phyloP scores from a whole-genome alignment of 92 coral and sea anemone genomes.

The Diadumene lineata region DNA sequence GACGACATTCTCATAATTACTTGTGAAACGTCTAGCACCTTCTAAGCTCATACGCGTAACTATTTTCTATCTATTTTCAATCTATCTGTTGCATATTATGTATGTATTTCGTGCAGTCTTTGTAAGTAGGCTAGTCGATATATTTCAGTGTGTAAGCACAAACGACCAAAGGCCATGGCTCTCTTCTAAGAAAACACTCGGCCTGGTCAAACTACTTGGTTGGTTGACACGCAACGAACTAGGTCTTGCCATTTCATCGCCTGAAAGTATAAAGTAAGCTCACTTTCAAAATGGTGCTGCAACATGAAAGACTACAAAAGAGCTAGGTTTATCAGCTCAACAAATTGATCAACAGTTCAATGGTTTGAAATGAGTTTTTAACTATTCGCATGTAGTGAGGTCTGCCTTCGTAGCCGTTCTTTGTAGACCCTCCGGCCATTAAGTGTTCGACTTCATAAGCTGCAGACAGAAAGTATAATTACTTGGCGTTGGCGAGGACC shows the following conservation, averaged over 20 bases:
- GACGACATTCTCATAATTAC: too few species aligned
- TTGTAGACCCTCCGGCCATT: background rate
- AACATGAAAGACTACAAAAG: too few species aligned
- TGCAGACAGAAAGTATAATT: conserved; percentile 1
- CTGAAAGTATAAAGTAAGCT: too few species aligned
- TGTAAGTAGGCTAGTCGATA: background rate
- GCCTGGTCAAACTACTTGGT: background rate
- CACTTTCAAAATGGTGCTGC: too few species aligned
- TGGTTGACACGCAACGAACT: background rate
- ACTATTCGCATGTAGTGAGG: too few species aligned
- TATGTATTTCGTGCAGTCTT: background rate
- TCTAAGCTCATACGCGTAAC: too few species aligned
- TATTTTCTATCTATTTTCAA: background rate
- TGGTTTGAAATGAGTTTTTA: too few species aligned
- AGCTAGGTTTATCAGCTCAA: too few species aligned
- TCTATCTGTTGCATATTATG: background rate
- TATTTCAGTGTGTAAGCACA: background rate
- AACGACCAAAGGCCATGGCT: background rate
- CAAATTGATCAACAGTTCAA: too few species aligned
- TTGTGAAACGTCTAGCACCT: too few species aligned
- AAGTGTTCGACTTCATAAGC: background rate
- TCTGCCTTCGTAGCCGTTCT: too few species aligned
- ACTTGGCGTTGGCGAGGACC: conserved; percentile 12
- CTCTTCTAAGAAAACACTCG: background rate
- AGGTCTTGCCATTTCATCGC: background rate